Conservation (phyloP, 2,888 invertebrate species). For the Adineta ricciae region DNA sequence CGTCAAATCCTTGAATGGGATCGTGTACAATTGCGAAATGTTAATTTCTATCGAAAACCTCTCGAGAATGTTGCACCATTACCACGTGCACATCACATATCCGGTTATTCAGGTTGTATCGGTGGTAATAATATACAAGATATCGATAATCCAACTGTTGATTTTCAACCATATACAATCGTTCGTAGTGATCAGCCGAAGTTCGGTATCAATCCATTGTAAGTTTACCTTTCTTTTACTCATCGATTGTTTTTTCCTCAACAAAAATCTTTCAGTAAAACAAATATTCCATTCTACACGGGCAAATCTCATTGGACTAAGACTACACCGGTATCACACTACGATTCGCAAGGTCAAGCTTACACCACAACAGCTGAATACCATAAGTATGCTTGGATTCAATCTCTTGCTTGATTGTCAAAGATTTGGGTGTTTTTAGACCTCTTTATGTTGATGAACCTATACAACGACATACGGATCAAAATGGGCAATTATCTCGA, state of each 20-base stretch:
- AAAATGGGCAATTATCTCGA: slow-evolving; percentile 29
- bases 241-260: not conserved
- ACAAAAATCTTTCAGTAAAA: slow-evolving; percentile 18
- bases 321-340: slow-evolving; percentile 27
- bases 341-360: slow-evolving; percentile 23
- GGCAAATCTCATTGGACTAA: slow-evolving; percentile 28
- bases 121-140: slow-evolving; percentile 25
- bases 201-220: slow-evolving; percentile 29
- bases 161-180: slow-evolving; percentile 26
- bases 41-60: slow-evolving; percentile 17
- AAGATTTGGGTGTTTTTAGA: not conserved
- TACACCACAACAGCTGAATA: slow-evolving; percentile 32
- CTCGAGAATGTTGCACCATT: slow-evolving; percentile 18
- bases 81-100: not conserved
- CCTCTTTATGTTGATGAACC: not conserved
- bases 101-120: slow-evolving; percentile 27
- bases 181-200: slow-evolving; percentile 29
- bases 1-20: slow-evolving; percentile 26
- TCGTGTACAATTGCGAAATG: slow-evolving; percentile 21
- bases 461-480: not conserved
- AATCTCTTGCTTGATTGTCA: not conserved
- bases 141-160: slow-evolving; percentile 25
- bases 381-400: slow-evolving; percentile 7
- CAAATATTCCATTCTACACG: slow-evolving; percentile 33
- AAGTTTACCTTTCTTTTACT: not conserved